These are phyloP conservation scores for Mastomys coucha DNA, from an alignment of 2,113 vertebrate genomes.

Conservation along the genomic window DNA sequence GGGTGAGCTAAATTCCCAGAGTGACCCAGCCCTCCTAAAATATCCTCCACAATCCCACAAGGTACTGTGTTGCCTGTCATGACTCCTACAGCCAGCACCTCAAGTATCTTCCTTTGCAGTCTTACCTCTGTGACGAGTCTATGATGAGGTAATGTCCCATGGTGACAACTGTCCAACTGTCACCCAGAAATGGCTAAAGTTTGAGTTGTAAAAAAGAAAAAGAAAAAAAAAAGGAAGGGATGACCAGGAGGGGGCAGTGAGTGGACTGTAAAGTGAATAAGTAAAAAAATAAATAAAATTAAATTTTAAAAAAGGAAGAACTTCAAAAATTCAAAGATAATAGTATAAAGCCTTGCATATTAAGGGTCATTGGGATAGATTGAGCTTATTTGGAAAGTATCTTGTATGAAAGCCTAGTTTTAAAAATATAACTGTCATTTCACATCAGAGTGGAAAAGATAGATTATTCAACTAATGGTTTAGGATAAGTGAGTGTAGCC, in stretches of 20 bases:
- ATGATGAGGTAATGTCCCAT: not conserved
- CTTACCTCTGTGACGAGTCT: not conserved
- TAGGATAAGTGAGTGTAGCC: not conserved
- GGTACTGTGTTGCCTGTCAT: not conserved
- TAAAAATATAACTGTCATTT: slow-evolving; percentile 31
- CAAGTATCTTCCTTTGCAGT: not conserved
- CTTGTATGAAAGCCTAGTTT: slow-evolving; percentile 48
- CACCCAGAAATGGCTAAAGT: not conserved
- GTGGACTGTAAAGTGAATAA: too few species aligned
- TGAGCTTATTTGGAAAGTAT: not conserved
- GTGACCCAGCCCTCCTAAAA: not conserved
- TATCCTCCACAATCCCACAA: not conserved
- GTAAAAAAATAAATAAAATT: not conserved
- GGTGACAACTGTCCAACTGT: not conserved
- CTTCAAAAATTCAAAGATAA: not conserved
- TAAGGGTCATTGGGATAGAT: not conserved
- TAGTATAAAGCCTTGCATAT: not conserved
- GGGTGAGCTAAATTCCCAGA: not conserved
- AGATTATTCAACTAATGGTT: slow-evolving; percentile 25
- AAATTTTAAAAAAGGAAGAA: not conserved
- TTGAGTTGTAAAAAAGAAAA: not conserved
- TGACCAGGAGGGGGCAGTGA: too few species aligned
- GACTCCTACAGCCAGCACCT: not conserved
- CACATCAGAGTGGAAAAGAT: not conserved
- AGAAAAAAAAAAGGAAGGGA: not conserved